These are phyloP conservation scores for Girardinus metallicus DNA, from an alignment of 2,797 vertebrate species.

Conservation along the genomic window DNA sequence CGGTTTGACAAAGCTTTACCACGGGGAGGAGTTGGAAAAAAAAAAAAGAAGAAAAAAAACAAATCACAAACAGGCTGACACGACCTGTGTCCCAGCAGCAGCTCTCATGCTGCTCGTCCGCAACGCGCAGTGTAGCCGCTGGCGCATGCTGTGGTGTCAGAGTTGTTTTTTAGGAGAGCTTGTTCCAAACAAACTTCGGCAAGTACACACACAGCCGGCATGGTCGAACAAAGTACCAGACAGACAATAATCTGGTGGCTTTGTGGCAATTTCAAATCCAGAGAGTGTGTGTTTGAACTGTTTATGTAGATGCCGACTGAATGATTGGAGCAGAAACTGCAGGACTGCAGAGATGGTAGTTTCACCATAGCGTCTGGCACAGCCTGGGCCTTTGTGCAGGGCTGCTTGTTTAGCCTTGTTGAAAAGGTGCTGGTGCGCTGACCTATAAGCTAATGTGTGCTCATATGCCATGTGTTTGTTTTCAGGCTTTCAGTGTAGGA, in stretches of 20 bases:
- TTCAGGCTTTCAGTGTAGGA: conserved; percentile 18
- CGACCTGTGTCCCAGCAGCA: conserved; percentile 62
- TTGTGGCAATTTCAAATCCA: conserved; percentile 70
- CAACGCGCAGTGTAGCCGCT: conserved; percentile 14
- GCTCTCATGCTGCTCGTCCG: conserved; percentile 53
- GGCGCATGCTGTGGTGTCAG: conserved; percentile 12
- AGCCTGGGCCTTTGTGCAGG: conserved; percentile 57
- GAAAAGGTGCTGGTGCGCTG: conserved; percentile 49
- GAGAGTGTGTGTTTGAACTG: conserved; percentile 67
- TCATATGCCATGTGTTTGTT: conserved; percentile 44
- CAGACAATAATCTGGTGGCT: conserved; percentile 69
- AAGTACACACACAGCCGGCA: conserved; percentile 23
- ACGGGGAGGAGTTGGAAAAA: conserved; percentile 46
- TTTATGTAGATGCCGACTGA: conserved; percentile 72
- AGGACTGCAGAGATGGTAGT: conserved; percentile 71
- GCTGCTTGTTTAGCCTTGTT: conserved; percentile 58
- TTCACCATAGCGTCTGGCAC: conserved; percentile 68
- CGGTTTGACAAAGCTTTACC: conserved; percentile 57
- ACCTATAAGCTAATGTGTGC: conserved; percentile 45
- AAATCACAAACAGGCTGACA: conserved; percentile 59
- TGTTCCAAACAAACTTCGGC: conserved; percentile 65
- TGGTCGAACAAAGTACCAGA: conserved; percentile 60
- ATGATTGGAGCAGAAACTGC: conserved; percentile 70
- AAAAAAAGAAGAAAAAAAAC: conserved; percentile 1
- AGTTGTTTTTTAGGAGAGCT: conserved; percentile 49